Evolutionary conservation across 2,888 invertebrate species (phyloP).

Genomic region (Noctuana brunneofusca): DNA sequence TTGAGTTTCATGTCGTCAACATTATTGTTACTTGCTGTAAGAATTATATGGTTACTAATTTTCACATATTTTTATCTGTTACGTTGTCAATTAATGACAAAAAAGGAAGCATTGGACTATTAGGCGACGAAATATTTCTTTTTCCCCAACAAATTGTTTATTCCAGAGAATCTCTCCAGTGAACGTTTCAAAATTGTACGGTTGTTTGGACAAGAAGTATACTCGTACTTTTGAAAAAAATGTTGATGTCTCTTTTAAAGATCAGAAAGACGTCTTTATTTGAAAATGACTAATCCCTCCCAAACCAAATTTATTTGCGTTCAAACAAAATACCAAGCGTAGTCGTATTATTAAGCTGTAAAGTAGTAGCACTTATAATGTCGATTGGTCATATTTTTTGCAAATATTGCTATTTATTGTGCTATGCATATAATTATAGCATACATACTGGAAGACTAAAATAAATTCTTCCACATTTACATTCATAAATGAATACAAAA

Average conservation of each 20-base stretch:
- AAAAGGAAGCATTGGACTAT: slow-evolving; percentile 42
- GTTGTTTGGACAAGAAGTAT: slow-evolving; percentile 50
- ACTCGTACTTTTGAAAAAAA: slow-evolving; percentile 50
- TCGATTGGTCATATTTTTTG: neutral
- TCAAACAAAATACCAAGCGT: slow-evolving; percentile 12
- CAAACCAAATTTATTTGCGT: slow-evolving; percentile 48
- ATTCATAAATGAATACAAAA: neutral
- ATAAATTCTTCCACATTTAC: neutral
- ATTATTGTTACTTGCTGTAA: too few species aligned
- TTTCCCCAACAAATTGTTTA: slow-evolving; percentile 51
- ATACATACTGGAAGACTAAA: neutral
- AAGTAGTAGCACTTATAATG: neutral
- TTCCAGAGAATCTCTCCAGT: slow-evolving; percentile 51
- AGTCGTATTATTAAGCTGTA: neutral
- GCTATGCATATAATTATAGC: neutral
- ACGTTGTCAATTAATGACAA: neutral
- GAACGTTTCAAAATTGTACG: slow-evolving; percentile 52
- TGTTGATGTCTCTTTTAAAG: slow-evolving; percentile 52
- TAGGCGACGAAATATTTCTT: slow-evolving; percentile 48
- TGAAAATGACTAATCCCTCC: slow-evolving; percentile 45
- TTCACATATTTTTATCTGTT: too few species aligned
- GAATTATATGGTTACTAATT: too few species aligned
- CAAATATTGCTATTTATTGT: neutral
- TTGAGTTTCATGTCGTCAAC: too few species aligned
- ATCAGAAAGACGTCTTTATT: slow-evolving; percentile 49